Conservation (phyloP, 2,888 invertebrate genomes). For the Eupithecia subumbrata region DNA sequence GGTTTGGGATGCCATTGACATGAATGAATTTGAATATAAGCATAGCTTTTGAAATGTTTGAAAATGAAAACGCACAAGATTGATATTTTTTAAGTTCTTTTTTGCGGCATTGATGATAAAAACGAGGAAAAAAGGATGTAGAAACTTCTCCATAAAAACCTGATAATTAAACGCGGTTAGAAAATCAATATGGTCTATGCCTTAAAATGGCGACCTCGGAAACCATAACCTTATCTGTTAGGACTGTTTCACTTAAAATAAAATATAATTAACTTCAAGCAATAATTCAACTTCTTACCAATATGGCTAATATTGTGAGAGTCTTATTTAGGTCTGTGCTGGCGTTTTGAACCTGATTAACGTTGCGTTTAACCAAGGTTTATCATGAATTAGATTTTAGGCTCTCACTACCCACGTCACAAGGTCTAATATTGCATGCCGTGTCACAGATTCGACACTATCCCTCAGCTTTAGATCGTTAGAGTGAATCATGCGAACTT, state of each 20-base stretch:
- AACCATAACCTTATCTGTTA: background rate
- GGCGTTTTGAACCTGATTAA: background rate
- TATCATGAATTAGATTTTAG: background rate
- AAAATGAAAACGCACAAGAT: conserved; percentile 1
- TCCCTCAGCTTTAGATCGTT: conserved; percentile 7
- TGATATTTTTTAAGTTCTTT: background rate
- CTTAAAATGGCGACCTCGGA: background rate
- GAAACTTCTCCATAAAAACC: background rate
- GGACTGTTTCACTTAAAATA: background rate
- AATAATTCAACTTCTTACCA: no score
- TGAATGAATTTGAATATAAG: conserved; percentile 19
- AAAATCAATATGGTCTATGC: background rate
- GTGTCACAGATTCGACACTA: background rate
- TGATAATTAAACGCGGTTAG: background rate
- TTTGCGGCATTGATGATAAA: background rate
- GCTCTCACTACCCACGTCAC: background rate
- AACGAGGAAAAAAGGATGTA: background rate
- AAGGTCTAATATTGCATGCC: background rate
- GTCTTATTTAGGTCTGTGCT: no score
- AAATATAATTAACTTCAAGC: background rate
- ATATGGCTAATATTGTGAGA: no score
- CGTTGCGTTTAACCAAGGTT: background rate
- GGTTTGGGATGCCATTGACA: conserved; percentile 65
- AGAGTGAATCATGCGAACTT: conserved; percentile 1
- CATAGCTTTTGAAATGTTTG: conserved; percentile 46